Conservation (phyloP, 2,797 vertebrate species). For the Pterois miles region DNA sequence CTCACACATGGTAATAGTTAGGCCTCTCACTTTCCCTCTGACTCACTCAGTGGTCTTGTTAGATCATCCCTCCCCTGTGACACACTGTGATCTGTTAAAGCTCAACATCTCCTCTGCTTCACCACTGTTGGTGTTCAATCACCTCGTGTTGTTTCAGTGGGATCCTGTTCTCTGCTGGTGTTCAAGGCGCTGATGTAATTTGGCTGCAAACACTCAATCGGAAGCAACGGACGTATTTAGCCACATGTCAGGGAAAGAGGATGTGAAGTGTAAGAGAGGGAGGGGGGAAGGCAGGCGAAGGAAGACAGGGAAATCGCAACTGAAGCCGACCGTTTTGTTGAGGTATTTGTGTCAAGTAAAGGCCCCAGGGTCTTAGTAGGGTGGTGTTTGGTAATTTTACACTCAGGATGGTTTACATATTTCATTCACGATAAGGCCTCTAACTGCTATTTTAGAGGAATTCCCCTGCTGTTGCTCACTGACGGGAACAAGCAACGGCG, state of each 20-base stretch:
- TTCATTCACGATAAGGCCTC: slow-evolving; percentile 67
- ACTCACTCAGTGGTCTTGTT: slow-evolving; percentile 33
- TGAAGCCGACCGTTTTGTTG: slow-evolving; percentile 59
- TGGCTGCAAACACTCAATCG: slow-evolving; percentile 19
- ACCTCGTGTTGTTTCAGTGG: background rate
- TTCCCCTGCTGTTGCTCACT: slow-evolving; percentile 52
- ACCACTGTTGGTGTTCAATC: background rate
- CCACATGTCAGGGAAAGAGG: slow-evolving; percentile 57
- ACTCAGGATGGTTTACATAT: slow-evolving; percentile 70
- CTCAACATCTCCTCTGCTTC: slow-evolving; percentile 24
- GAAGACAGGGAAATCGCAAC: slow-evolving; percentile 67
- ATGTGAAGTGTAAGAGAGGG: slow-evolving; percentile 54
- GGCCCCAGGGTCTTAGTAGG: slow-evolving; percentile 48
- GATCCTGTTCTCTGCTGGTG: background rate
- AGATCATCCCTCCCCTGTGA: slow-evolving; percentile 20
- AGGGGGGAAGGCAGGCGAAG: slow-evolving; percentile 43
- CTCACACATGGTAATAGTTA: slow-evolving; percentile 63
- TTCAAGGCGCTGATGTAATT: slow-evolving; percentile 31
- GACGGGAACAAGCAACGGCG: slow-evolving; percentile 37
- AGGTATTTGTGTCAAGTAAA: slow-evolving; percentile 67
- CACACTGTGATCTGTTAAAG: slow-evolving; percentile 44
- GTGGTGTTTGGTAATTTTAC: slow-evolving; percentile 67
- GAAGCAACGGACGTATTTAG: slow-evolving; percentile 51
- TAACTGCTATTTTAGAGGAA: slow-evolving; percentile 56
- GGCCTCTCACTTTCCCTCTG: slow-evolving; percentile 42